Conservation (phyloP, 2,888 invertebrate species). For the Eristalis pertinax region DNA sequence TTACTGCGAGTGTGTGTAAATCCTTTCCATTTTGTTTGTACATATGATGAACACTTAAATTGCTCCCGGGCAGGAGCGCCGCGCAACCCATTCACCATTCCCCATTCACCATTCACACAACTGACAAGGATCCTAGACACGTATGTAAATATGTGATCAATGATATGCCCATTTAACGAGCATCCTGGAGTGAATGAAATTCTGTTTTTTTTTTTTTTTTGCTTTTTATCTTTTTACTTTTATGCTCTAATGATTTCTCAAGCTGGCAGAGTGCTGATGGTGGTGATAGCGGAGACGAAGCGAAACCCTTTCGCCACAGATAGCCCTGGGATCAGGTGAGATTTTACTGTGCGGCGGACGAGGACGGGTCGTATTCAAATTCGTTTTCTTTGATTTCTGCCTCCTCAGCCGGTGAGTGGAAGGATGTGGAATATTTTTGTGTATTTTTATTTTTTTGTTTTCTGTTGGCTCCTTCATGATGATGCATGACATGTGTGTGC, state of each 20-base stretch:
- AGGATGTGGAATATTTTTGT: slow-evolving; percentile 37
- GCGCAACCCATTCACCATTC: background rate
- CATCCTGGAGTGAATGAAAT: slow-evolving; percentile 51
- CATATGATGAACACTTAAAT: slow-evolving; percentile 60
- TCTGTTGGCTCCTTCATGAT: background rate
- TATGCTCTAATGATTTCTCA: slow-evolving; percentile 70
- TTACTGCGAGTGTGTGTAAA: slow-evolving; percentile 63
- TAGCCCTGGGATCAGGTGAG: slow-evolving; percentile 54
- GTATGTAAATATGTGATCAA: slow-evolving; percentile 72
- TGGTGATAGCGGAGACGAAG: slow-evolving; percentile 22
- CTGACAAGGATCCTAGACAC: slow-evolving; percentile 70
- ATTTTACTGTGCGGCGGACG: slow-evolving; percentile 20
- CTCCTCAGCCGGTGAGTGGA: slow-evolving; percentile 28
- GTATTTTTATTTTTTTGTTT: slow-evolving; percentile 8
- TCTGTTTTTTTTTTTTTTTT: slow-evolving; percentile 52
- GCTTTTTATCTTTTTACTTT: slow-evolving; percentile 50
- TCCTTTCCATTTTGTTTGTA: slow-evolving; percentile 65
- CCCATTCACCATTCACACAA: slow-evolving; percentile 19
- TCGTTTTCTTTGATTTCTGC: slow-evolving; percentile 59
- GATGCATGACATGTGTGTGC: slow-evolving; percentile 31
- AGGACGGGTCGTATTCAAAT: slow-evolving; percentile 51
- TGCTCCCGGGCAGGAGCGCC: slow-evolving; percentile 52
- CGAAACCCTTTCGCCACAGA: slow-evolving; percentile 40
- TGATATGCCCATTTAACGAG: slow-evolving; percentile 72
- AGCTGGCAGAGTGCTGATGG: slow-evolving; percentile 37